A percentile compares a stretch with the other conserved stretches of the same genome.
Conservation (phyloP, 1,140 invertebrate genomes). For the Potamilus streckersoni region DNA sequence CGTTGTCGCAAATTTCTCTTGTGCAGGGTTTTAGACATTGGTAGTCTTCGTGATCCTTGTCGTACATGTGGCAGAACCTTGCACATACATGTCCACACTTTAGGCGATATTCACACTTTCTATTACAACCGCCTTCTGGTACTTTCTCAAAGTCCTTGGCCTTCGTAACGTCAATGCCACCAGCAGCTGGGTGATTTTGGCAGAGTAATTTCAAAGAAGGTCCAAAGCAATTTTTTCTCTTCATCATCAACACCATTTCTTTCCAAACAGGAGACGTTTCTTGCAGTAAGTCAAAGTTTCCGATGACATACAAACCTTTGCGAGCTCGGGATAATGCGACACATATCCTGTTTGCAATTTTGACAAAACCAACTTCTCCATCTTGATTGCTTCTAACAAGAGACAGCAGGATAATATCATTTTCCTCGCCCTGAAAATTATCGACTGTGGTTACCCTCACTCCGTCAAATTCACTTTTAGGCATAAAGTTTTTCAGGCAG, state of each 20-base stretch:
- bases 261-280: slow-evolving; percentile 64
- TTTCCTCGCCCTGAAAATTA: slow-evolving; percentile 83
- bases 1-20: slow-evolving; percentile 27
- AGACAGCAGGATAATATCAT: slow-evolving; percentile 85
- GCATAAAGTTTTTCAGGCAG: slow-evolving; percentile 53
- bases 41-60: slow-evolving; percentile 58
- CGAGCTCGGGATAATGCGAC: slow-evolving; percentile 86
- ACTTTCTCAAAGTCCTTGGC: slow-evolving; percentile 62
- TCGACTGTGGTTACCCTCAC: slow-evolving; percentile 78
- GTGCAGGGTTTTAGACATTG: slow-evolving; percentile 60
- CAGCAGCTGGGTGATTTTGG: slow-evolving; percentile 66
- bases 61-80: slow-evolving; percentile 55
- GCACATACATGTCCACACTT: slow-evolving; percentile 65
- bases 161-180: slow-evolving; percentile 31
- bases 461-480: slow-evolving; percentile 46
- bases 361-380: slow-evolving; percentile 81
- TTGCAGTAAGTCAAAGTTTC: slow-evolving; percentile 76
- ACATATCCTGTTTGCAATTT: slow-evolving; percentile 81
- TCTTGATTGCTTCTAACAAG: slow-evolving; percentile 79
- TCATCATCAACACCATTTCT: slow-evolving; percentile 53
- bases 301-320: slow-evolving; percentile 77
- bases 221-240: slow-evolving; percentile 35
- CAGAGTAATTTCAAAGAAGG: slow-evolving; percentile 63
- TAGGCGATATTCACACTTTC: slow-evolving; percentile 57
- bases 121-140: slow-evolving; percentile 67